Evolutionary conservation across 2,797 vertebrate genomes (phyloP).

Genomic region (Sebastes paucispinis): DNA sequence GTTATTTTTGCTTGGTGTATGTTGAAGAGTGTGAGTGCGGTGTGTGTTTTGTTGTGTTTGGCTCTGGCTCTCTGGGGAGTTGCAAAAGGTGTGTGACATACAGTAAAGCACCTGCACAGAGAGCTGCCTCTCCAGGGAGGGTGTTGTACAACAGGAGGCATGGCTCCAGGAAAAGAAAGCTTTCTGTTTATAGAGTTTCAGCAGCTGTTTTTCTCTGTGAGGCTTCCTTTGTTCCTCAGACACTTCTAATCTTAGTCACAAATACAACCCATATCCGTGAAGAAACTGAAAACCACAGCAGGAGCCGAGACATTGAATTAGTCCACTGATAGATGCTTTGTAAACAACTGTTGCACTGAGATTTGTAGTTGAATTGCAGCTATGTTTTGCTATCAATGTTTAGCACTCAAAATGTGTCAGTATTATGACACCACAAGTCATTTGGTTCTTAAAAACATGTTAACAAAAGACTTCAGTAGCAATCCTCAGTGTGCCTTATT

Average conservation of each 20-base stretch:
- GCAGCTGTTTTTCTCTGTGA: constrained; percentile 34
- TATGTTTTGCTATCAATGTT: neutral
- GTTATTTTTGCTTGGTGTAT: neutral
- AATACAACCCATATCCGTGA: neutral
- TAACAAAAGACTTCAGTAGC: neutral
- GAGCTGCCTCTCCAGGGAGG: constrained; percentile 52
- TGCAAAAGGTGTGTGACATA: constrained; percentile 49
- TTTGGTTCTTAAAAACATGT: neutral
- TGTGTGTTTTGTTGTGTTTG: constrained; percentile 32
- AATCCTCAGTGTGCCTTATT: neutral
- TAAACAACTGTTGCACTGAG: constrained; percentile 3
- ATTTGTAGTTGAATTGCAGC: neutral
- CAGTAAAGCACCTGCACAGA: constrained; percentile 50
- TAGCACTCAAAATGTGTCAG: neutral
- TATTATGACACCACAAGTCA: neutral
- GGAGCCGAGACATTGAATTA: neutral
- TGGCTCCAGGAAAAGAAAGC: constrained; percentile 43
- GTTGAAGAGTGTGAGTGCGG: neutral
- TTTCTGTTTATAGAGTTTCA: constrained; percentile 63
- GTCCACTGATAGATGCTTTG: neutral
- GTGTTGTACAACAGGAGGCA: constrained; percentile 41
- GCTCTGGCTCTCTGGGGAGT: constrained; percentile 36
- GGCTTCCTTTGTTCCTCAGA: constrained; percentile 39
- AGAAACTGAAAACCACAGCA: constrained; percentile 4
- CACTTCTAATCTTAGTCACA: constrained; percentile 34